Percentiles rank a stretch among this genome's conserved stretches.
Conservation (phyloP, 2,797 vertebrate species). For the Eulemur albifrons region DNA sequence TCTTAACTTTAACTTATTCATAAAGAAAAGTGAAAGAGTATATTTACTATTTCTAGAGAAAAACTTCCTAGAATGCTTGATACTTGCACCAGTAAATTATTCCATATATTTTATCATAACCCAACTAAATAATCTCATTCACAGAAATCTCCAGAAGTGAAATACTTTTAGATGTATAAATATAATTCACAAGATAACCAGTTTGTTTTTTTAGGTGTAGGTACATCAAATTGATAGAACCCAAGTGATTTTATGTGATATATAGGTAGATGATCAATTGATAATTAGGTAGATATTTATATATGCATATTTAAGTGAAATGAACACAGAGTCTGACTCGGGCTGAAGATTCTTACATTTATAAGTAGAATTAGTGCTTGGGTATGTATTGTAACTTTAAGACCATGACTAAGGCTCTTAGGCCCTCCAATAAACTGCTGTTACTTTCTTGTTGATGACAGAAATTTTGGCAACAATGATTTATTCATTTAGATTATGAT, state of each 20-base stretch:
- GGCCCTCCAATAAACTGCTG: not conserved
- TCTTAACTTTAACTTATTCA: not conserved
- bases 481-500: slow-evolving; percentile 18
- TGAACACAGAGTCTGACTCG: not conserved
- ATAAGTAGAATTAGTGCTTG: not conserved
- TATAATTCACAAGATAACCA: not conserved
- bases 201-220: not conserved
- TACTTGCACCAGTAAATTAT: not conserved
- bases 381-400: not conserved
- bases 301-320: not conserved
- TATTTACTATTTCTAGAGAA: not conserved
- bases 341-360: not conserved
- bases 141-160: not conserved
- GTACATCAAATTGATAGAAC: not conserved
- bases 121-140: not conserved
- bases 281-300: not conserved
- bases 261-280: not conserved
- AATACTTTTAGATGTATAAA: not conserved
- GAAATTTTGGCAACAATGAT: not conserved
- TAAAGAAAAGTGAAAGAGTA: not conserved
- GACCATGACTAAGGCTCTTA: not conserved
- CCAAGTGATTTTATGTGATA: not conserved
- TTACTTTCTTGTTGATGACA: not conserved
- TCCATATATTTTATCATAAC: not conserved
- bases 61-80: not conserved